Conservation (phyloP, 2,797 vertebrate genomes). For the Phyllotis vaccarum region DNA sequence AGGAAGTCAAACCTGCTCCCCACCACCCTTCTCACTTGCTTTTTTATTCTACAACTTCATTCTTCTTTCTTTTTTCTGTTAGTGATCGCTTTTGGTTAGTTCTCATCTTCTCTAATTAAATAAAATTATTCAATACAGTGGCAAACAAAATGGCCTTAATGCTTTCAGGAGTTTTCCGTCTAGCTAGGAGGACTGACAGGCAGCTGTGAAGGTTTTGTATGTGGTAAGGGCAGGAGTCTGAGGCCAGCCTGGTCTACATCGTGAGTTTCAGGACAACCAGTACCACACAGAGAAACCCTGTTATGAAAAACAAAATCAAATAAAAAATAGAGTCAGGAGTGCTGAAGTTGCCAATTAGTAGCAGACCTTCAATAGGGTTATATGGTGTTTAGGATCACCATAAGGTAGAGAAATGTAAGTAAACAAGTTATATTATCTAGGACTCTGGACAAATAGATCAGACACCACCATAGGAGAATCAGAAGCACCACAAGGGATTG, state of each 20-base stretch:
- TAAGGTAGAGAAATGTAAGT: neutral
- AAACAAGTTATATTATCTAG: neutral
- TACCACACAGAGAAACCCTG: neutral
- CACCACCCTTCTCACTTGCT: neutral
- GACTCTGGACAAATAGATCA: neutral
- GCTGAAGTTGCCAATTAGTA: neutral
- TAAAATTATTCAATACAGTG: neutral
- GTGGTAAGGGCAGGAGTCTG: neutral
- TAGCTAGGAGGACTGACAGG: neutral
- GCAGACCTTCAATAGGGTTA: conserved; percentile 13
- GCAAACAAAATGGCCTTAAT: conserved; percentile 6
- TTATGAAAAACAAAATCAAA: neutral
- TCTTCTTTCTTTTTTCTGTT: neutral
- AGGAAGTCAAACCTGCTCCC: neutral
- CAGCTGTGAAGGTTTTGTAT: neutral
- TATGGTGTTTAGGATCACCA: neutral
- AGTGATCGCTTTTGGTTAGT: conserved; percentile 43
- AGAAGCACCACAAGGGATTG: neutral
- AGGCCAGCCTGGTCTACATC: neutral
- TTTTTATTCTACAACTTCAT: neutral
- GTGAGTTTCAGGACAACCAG: neutral
- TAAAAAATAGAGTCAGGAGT: conserved; percentile 23
- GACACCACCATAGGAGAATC: neutral
- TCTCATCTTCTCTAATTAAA: neutral
- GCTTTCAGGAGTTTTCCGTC: neutral